These are phyloP conservation scores for Cylas formicarius DNA, from an alignment of 1,140 invertebrate genomes.

Conservation along the genomic window DNA sequence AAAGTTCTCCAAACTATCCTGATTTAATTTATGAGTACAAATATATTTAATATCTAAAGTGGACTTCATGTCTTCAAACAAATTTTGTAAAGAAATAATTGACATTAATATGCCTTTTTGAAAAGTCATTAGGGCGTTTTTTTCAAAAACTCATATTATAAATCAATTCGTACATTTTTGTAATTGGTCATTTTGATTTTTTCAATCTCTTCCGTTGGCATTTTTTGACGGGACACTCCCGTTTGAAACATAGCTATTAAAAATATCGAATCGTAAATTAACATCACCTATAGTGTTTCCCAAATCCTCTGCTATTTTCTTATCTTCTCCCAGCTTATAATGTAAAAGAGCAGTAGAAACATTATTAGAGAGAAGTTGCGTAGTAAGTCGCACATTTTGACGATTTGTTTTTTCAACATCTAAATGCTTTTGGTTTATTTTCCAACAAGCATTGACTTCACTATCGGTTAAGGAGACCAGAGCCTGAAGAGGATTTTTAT, in stretches of 20 bases:
- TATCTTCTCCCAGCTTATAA: conserved; percentile 3
- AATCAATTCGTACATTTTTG: conserved; percentile 9
- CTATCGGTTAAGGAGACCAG: conserved; percentile 7
- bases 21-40: neutral
- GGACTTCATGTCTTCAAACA: no score
- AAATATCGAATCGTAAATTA: conserved; percentile 14
- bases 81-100: no score
- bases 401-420: conserved; percentile 3
- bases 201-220: conserved; percentile 6
- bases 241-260: conserved; percentile 8
- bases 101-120: conserved; percentile 11
- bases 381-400: conserved; percentile 21
- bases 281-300: conserved; percentile 9
- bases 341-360: conserved; percentile 12
- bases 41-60: no score
- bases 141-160: conserved; percentile 8
- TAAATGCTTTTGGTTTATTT: conserved; percentile 12
- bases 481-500: conserved; percentile 9
- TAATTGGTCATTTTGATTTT: conserved; percentile 9
- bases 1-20: conserved; percentile 9
- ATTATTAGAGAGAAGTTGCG: conserved; percentile 20
- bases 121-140: conserved; percentile 7
- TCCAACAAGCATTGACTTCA: conserved; percentile 17
- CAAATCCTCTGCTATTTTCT: neutral
- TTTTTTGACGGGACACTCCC: conserved; percentile 7